Conservation (phyloP, 2,113 vertebrate genomes). For the Willisornis vidua region DNA sequence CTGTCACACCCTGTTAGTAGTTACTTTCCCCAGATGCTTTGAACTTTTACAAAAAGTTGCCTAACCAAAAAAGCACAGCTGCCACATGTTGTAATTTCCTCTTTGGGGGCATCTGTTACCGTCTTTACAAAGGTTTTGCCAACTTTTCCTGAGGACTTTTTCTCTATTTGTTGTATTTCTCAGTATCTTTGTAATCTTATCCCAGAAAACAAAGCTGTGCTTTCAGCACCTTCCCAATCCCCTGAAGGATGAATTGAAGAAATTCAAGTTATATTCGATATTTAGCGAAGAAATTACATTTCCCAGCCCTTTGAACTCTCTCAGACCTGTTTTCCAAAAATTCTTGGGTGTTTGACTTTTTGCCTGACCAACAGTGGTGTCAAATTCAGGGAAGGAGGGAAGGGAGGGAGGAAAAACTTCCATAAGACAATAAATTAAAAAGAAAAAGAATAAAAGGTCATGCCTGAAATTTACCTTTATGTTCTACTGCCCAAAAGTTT, state of each 20-base stretch:
- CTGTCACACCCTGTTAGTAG: slow-evolving; percentile 74
- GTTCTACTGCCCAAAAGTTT: not conserved
- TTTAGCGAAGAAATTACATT: not conserved
- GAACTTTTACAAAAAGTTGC: slow-evolving; percentile 73
- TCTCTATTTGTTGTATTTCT: not conserved
- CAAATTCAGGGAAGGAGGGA: not conserved
- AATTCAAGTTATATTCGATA: not conserved
- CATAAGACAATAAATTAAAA: not conserved
- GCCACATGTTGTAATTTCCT: slow-evolving; percentile 79
- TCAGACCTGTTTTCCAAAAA: not conserved
- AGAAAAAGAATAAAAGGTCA: not conserved
- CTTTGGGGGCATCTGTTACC: slow-evolving; percentile 65
- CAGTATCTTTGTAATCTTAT: not conserved
- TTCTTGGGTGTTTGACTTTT: not conserved
- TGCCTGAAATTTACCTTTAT: not conserved
- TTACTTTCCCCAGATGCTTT: slow-evolving; percentile 77
- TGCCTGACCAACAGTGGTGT: not conserved
- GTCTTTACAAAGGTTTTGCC: slow-evolving; percentile 12
- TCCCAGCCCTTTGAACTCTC: not conserved
- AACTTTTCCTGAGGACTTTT: slow-evolving; percentile 8
- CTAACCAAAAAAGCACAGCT: slow-evolving; percentile 67
- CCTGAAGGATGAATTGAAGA: not conserved
- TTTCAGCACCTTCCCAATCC: slow-evolving; percentile 41
- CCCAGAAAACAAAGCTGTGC: not conserved
- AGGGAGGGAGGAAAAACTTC: not conserved